Base-by-base conservation (phyloP, 2,113 vertebrate species). In the Notarius lentiginosus region DNA sequence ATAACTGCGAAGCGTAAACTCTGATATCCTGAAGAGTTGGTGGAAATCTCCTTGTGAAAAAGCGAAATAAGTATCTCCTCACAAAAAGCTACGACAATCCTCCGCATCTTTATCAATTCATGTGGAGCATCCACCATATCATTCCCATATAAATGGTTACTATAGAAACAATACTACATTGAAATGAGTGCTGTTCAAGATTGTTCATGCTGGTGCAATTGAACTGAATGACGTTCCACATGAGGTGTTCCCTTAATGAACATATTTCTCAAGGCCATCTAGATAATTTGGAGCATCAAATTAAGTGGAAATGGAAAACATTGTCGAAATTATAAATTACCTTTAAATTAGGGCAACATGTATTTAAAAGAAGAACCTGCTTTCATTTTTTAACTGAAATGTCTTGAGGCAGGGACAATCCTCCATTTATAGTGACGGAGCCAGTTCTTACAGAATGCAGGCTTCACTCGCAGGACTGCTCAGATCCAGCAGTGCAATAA, bases 401-500 rank as follows among this genome's bases (percentile, higher is more conserved):
- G 18, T 63, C 30, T 82, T 34, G 4, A 20, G 6, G 4, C 30
- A 12, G 65, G 51, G 49, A 70, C 65, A 15, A 30, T 70, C 24
- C 24, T 84, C n/a, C 30, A 22, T 41, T 30, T 7, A 27, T 27
- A 84, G 27, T 12, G 83, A 66, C 72, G 60, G 15, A 84, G 53
- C 56, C 56, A 0, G 58, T 66, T 70, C 49, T 60, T 72, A 58
- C 24, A 68, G 79, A 22, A 22, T 7, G 18, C 70, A 76, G 70
- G 56, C 58, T 63, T 79, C 86, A 82, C 87, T 85, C 86, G 65
- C 90, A 14, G 12, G 85, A 87, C 87, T 90, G 77, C 91, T 88
- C 65, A 17, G 76, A 85, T 91, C 88, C 82, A 87, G 89, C 88
- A 24, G 41, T 90, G 87, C 86, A 73, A 89, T 94, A 91, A 93